Evolutionary conservation across 2,888 invertebrate genomes (phyloP).

Genomic region (Epirrhoe alternata): DNA sequence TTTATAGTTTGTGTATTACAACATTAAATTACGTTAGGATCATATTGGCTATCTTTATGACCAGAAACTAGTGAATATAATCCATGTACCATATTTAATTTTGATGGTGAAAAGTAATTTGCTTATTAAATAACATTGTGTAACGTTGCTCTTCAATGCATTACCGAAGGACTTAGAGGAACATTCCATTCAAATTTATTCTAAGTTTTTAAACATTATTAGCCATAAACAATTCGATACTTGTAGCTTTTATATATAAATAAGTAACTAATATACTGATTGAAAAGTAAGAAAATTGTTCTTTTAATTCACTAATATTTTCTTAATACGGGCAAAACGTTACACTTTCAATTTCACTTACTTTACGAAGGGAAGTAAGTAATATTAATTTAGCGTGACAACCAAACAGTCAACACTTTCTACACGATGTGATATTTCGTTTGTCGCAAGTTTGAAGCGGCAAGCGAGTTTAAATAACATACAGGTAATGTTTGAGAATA

Average conservation of each 20-base stretch:
- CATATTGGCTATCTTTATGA: not conserved
- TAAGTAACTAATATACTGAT: too few relatives aligned
- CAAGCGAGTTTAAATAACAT: too few relatives aligned
- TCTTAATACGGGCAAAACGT: slow-evolving; percentile 4
- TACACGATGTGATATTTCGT: slow-evolving; percentile 55
- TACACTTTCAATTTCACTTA: slow-evolving; percentile 55
- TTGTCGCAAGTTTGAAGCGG: slow-evolving; percentile 48
- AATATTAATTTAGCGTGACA: slow-evolving; percentile 79
- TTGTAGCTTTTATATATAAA: too few relatives aligned
- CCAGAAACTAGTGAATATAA: not conserved
- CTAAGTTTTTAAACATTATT: too few relatives aligned
- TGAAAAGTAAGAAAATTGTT: not conserved
- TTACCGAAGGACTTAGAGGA: too few relatives aligned
- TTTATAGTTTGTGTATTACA: slow-evolving; percentile 22
- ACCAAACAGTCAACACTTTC: slow-evolving; percentile 66
- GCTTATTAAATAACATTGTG: too few relatives aligned
- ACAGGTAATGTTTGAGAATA: too few relatives aligned
- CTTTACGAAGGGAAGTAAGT: slow-evolving; percentile 62
- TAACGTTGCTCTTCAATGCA: too few relatives aligned
- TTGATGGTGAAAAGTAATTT: too few relatives aligned
- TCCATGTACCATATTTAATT: too few relatives aligned
- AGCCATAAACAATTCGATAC: too few relatives aligned
- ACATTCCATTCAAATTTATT: too few relatives aligned
- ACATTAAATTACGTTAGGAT: slow-evolving; percentile 1
- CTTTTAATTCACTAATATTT: not conserved